Evolutionary conservation across 2,888 invertebrate species (phyloP).

Genomic region (Artemia sinica): DNA sequence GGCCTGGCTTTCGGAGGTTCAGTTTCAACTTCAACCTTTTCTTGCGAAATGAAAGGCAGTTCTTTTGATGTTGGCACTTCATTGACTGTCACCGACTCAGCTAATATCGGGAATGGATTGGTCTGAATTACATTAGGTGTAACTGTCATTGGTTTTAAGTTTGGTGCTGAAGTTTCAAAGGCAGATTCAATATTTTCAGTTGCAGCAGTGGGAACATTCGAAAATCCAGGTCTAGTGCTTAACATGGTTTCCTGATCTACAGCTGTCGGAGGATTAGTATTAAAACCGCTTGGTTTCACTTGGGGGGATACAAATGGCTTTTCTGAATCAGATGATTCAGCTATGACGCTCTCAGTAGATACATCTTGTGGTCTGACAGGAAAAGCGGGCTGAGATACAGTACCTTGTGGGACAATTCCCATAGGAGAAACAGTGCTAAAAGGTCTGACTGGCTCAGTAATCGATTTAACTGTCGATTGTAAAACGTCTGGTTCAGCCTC

Average conservation of each 20-base stretch:
- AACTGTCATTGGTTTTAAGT: background rate
- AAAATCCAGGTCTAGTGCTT: background rate
- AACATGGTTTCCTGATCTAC: too few relatives aligned
- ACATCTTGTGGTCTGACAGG: too few relatives aligned
- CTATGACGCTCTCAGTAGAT: too few relatives aligned
- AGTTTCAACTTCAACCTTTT: background rate
- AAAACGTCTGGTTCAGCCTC: background rate
- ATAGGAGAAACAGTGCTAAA: conserved; percentile 7
- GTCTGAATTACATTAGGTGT: background rate
- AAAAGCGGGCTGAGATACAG: background rate
- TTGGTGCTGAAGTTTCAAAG: background rate
- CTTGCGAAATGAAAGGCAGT: too few relatives aligned
- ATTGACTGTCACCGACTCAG: background rate
- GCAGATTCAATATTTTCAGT: background rate
- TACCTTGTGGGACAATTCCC: background rate
- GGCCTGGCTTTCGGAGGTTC: conserved; percentile 1
- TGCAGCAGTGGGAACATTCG: background rate
- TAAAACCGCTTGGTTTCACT: too few relatives aligned
- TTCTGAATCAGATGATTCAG: too few relatives aligned
- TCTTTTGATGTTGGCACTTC: too few relatives aligned
- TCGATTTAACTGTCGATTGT: too few relatives aligned
- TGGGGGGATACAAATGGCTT: too few relatives aligned
- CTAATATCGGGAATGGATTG: too few relatives aligned
- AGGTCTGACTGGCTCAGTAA: background rate
- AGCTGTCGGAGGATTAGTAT: too few relatives aligned